Evolutionary conservation across 2,888 invertebrate genomes (phyloP).

Genomic region (Dasypogon diadema): DNA sequence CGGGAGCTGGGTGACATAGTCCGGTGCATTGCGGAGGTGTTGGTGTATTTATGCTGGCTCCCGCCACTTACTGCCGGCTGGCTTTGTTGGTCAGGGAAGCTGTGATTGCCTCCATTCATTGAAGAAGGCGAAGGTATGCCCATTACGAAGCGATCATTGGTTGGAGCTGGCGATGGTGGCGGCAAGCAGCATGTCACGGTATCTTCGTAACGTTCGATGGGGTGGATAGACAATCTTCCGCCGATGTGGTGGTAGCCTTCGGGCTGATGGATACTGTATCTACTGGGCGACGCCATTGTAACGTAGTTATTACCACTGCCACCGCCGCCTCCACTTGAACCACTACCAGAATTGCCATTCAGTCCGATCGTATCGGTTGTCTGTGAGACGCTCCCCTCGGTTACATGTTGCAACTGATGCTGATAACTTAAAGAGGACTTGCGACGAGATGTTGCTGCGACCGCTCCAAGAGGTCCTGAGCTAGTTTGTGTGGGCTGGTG

Average conservation of each 20-base stretch:
- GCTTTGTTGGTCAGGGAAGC: constrained; percentile 47
- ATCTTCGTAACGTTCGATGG: constrained; percentile 64
- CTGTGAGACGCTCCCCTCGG: background rate
- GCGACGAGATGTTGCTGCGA: constrained; percentile 58
- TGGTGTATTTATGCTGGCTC: constrained; percentile 16
- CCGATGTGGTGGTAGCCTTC: constrained; percentile 58
- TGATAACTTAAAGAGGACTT: constrained; percentile 64
- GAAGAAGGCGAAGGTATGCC: constrained; percentile 54
- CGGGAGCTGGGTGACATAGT: constrained; percentile 66
- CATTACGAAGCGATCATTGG: constrained; percentile 64
- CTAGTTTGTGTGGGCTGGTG: constrained; percentile 10
- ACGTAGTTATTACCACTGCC: constrained; percentile 51
- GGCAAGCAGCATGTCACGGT: constrained; percentile 63
- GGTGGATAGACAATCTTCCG: constrained; percentile 60
- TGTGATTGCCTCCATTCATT: constrained; percentile 12
- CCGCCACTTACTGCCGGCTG: background rate
- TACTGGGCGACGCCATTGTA: constrained; percentile 36
- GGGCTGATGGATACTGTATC: constrained; percentile 55
- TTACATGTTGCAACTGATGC: constrained; percentile 59
- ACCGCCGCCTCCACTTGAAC: constrained; percentile 41
- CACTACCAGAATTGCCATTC: constrained; percentile 11
- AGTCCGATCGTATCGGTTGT: background rate
- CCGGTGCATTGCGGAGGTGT: constrained; percentile 59
- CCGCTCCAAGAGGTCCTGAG: constrained; percentile 21
- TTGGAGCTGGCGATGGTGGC: constrained; percentile 68